These are phyloP conservation scores for Parnassius glacialis DNA, from an alignment of 2,888 invertebrate genomes.

Conservation along the genomic window DNA sequence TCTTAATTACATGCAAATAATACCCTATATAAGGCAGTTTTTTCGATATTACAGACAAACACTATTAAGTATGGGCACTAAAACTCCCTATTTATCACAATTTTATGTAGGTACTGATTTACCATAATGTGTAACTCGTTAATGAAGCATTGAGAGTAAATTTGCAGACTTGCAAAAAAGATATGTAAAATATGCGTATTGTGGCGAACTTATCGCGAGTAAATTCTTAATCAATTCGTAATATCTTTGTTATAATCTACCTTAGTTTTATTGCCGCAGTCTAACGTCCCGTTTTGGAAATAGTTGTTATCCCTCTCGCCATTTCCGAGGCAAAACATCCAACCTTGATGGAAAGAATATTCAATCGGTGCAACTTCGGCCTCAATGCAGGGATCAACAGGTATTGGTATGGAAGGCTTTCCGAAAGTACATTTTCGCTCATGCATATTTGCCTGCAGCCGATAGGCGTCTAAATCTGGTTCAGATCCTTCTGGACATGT, in stretches of 20 bases:
- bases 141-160: too few relatives aligned
- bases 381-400: constrained; percentile 70
- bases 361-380: constrained; percentile 74
- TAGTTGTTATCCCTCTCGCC: constrained; percentile 73
- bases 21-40: too few relatives aligned
- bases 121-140: too few relatives aligned
- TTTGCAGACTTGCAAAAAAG: too few relatives aligned
- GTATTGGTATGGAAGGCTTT: constrained; percentile 51
- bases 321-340: constrained; percentile 75
- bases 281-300: constrained; percentile 70
- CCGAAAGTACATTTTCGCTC: constrained; percentile 68
- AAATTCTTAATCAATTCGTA: too few relatives aligned
- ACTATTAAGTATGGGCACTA: too few relatives aligned
- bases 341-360: constrained; percentile 72
- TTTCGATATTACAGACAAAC: too few relatives aligned
- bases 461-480: constrained; percentile 66
- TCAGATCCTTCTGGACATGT: constrained; percentile 66
- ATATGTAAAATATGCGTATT: too few relatives aligned
- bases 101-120: too few relatives aligned
- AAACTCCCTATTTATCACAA: too few relatives aligned
- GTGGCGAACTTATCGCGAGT: too few relatives aligned
- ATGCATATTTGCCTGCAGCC: constrained; percentile 70
- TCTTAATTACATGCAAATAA: too few relatives aligned
- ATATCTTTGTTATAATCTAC: constrained; percentile 35
- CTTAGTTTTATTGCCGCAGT: constrained; percentile 72